Base-by-base conservation (phyloP, 2,888 invertebrate genomes). In the Willowsia nigromaculata region DNA sequence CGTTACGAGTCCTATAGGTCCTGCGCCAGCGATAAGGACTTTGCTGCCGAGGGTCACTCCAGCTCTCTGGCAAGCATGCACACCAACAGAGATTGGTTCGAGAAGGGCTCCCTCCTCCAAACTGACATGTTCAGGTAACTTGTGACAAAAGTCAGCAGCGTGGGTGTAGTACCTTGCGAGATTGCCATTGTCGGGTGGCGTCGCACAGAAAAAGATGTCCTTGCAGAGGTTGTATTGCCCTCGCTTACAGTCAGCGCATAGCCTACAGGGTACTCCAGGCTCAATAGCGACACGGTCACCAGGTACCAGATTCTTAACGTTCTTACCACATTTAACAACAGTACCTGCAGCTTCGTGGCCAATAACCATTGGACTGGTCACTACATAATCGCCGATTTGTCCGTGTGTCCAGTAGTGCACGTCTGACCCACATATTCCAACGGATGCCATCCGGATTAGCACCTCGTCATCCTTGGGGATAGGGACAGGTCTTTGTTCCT, bases 371-470 rank as follows among this genome's bases (percentile, higher is more conserved):
- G 99, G 99, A 78, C 96, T 95, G 89, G 95, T 95, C 0, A 99
- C 95, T 40, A 98, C 94, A 93, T 98, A 99, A 93, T 97, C 96
- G 0, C 98, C 99, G 93, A 98, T 98, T 25, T 95, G 94, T 11
- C 99, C 99, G 91, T 96, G 94, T 43, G 96, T 96, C 94, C 97
- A 95, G 94, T 99, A 99, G 94, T 98, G 98, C 4, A 99, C 97
- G 94, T 99, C 99, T n/a, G 95, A 95, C 0, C 99, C 99, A 94
- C 99, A 99, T 93, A 99, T 99, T n/a, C 99, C 99, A 65, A 99
- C 98, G 92, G 96, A 96, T 93, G 96, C 96, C 97, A 99, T 98
- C 92, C 96, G 95, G 22, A 99, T 94, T 3, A 98, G 95, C 0
- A 97, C 98, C 95, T 98, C 98, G 25, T 76, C 95, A 40, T 96